Evolutionary conservation across 64 coral and sea anemone species (phyloP).

Genomic region (Montipora capricornis): DNA sequence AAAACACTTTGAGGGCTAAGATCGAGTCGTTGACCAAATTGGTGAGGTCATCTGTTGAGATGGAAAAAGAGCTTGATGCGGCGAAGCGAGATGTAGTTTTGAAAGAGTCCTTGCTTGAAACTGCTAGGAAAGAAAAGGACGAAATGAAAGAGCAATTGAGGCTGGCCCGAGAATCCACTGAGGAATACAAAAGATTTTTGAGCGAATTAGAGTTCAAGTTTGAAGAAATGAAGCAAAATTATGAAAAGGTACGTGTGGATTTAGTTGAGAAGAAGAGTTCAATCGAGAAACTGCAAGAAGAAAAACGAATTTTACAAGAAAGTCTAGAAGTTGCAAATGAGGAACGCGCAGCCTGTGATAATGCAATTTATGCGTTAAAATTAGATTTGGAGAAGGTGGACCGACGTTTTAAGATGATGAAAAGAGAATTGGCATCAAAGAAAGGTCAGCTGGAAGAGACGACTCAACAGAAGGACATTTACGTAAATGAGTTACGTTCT

Average conservation of each 20-base stretch:
- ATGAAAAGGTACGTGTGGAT: constrained; percentile 8
- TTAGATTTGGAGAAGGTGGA: constrained; percentile 91
- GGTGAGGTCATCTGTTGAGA: constrained; percentile 34
- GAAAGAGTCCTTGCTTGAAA: constrained; percentile 50
- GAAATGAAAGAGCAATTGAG: constrained; percentile 70
- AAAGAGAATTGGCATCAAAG: constrained; percentile 75
- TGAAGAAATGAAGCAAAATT: constrained; percentile 39
- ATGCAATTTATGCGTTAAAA: constrained; percentile 73
- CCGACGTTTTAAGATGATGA: constrained; percentile 90
- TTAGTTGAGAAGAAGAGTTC: constrained; percentile 13
- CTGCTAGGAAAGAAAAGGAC: constrained; percentile 70
- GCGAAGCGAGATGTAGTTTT: constrained; percentile 51
- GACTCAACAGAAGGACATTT: constrained; percentile 60
- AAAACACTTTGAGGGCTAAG: constrained; percentile 51
- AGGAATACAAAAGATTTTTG: constrained; percentile 53
- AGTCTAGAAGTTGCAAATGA: constrained; percentile 69
- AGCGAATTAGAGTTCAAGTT: constrained; percentile 46
- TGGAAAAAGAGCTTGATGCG: constrained; percentile 70
- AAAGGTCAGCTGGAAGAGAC: constrained; percentile 79
- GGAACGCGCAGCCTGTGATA: constrained; percentile 80
- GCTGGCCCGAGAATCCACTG: constrained; percentile 55
- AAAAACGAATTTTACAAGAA: constrained; percentile 56
- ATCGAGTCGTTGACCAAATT: constrained; percentile 58
- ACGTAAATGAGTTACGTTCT: constrained; percentile 53
- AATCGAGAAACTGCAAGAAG: constrained; percentile 51